Evolutionary conservation across 1,140 invertebrate genomes (phyloP).

Genomic region (Drosophila saltans): DNA sequence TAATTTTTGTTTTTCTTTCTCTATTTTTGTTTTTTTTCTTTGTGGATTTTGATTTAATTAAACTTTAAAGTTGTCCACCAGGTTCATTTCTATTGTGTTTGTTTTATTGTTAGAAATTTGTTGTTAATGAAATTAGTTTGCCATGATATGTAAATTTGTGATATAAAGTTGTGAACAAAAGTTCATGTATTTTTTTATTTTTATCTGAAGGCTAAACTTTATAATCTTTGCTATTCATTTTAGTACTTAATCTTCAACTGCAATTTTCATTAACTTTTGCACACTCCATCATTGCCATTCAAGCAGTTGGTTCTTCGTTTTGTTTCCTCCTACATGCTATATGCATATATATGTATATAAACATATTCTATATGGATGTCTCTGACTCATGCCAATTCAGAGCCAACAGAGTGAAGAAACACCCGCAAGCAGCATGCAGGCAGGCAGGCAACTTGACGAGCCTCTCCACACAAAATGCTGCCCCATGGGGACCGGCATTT

Average conservation of each 20-base stretch:
- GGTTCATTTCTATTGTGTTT: conserved; percentile 11
- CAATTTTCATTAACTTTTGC: conserved; percentile 14
- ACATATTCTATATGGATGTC: conserved; percentile 10
- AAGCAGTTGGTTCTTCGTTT: not conserved
- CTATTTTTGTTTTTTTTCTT: not conserved
- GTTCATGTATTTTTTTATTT: not conserved
- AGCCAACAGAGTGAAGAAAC: conserved; percentile 7
- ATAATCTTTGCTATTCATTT: conserved; percentile 3
- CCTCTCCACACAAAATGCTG: conserved; percentile 30
- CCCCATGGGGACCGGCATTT: conserved; percentile 54
- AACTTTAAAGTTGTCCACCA: conserved; percentile 7
- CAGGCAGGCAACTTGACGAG: conserved; percentile 18
- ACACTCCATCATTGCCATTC: conserved; percentile 2
- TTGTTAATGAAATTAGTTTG: conserved; percentile 18
- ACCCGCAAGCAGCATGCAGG: conserved; percentile 17
- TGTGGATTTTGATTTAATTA: conserved; percentile 9
- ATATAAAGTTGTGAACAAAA: not conserved
- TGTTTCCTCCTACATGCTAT: not conserved
- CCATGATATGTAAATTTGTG: conserved; percentile 10
- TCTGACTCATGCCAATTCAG: conserved; percentile 14
- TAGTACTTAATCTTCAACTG: conserved; percentile 4
- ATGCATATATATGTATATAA: too few species aligned
- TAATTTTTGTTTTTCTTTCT: conserved; percentile 2
- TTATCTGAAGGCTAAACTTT: not conserved
- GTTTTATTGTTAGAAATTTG: conserved; percentile 14